Conservation (phyloP, 2,113 vertebrate species). For the Herpetotheres cachinnans region DNA sequence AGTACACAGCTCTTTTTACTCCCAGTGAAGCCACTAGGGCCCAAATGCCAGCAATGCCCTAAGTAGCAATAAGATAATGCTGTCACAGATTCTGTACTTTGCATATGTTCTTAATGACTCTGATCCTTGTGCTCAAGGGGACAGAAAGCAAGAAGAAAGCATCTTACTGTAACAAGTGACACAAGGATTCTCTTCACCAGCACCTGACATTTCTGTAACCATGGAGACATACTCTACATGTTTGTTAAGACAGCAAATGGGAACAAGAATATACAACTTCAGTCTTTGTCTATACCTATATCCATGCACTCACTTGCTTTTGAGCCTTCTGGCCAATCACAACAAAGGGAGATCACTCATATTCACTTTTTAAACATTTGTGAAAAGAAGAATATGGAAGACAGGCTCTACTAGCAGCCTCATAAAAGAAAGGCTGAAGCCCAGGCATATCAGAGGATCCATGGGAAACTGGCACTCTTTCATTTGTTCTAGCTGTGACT, state of each 20-base stretch:
- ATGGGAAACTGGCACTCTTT: background rate
- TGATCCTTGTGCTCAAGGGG: background rate
- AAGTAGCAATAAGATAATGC: background rate
- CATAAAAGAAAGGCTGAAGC: background rate
- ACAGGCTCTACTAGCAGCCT: background rate
- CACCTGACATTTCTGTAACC: constrained; percentile 9
- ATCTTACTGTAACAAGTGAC: background rate
- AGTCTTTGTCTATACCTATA: background rate
- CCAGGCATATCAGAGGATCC: background rate
- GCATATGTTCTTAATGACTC: background rate
- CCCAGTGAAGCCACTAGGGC: background rate
- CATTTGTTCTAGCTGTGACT: background rate
- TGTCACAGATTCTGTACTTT: background rate
- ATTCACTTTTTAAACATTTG: background rate
- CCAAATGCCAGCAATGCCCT: background rate
- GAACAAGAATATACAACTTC: background rate
- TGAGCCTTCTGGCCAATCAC: background rate
- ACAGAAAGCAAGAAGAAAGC: background rate
- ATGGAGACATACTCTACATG: background rate
- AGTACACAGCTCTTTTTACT: background rate
- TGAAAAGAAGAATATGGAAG: background rate
- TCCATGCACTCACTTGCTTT: background rate
- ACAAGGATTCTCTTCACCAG: background rate
- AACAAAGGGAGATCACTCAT: background rate
- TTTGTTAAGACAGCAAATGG: background rate